These are phyloP conservation scores for Sitta europaea DNA, from an alignment of 2,113 vertebrate genomes.

Conservation along the genomic window DNA sequence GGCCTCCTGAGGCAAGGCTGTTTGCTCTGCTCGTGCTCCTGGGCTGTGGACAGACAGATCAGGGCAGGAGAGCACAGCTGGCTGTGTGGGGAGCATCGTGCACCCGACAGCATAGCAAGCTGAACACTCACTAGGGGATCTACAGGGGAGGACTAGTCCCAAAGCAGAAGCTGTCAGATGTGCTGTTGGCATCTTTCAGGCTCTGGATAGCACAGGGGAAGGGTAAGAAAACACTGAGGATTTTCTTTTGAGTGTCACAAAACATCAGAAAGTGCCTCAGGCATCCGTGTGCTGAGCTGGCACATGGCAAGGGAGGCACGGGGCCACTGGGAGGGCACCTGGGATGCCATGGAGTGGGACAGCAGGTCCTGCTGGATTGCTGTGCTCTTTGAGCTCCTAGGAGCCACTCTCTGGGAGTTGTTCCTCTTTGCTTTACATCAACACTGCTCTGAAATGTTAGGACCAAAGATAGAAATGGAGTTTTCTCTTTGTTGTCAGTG, in stretches of 20 bases:
- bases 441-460: neutral
- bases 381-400: neutral
- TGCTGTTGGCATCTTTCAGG: neutral
- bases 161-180: neutral
- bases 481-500: conserved; percentile 4
- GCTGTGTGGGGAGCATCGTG: neutral
- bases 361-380: neutral
- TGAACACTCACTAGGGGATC: neutral
- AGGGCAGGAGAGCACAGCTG: neutral
- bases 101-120: rapidly evolving
- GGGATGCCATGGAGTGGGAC: rapidly evolving
- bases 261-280: neutral
- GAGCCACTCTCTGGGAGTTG: neutral
- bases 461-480: neutral
- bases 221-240: neutral
- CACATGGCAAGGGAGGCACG: neutral
- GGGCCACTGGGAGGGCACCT: neutral
- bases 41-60: neutral
- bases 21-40: neutral
- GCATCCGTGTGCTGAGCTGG: neutral
- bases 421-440: neutral
- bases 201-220: neutral
- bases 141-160: neutral
- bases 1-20: neutral
- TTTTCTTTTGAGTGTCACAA: neutral